These are phyloP conservation scores for Odiellus spinosus DNA, from an alignment of 2,888 invertebrate genomes.

Conservation along the genomic window DNA sequence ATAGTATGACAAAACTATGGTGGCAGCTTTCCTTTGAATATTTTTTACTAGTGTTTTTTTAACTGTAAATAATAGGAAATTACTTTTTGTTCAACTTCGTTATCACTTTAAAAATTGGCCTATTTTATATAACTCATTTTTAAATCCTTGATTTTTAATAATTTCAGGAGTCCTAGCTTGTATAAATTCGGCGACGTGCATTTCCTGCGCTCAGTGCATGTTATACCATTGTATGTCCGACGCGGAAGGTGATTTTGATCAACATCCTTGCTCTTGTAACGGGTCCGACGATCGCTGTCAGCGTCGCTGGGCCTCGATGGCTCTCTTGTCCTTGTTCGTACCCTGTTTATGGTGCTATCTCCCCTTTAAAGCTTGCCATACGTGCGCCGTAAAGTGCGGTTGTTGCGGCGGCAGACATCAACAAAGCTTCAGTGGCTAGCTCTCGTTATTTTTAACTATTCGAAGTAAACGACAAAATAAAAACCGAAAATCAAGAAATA, in stretches of 20 bases:
- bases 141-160: too few relatives aligned
- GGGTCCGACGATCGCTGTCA: conserved; percentile 26
- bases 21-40: too few relatives aligned
- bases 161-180: conserved; percentile 57
- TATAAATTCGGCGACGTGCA: conserved; percentile 65
- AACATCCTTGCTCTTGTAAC: conserved; percentile 67
- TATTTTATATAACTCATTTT: too few relatives aligned
- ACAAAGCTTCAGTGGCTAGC: background rate
- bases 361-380: conserved; percentile 67
- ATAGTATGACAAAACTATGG: too few relatives aligned
- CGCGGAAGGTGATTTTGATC: conserved; percentile 68
- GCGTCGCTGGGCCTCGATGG: conserved; percentile 70
- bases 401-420: conserved; percentile 66
- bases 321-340: conserved; percentile 66
- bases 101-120: too few relatives aligned
- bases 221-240: conserved; percentile 87
- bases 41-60: too few relatives aligned
- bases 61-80: too few relatives aligned
- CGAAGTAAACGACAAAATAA: too few relatives aligned
- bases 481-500: too few relatives aligned
- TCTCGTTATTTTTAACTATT: too few relatives aligned
- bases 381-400: conserved; percentile 60
- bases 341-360: conserved; percentile 91
- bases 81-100: too few relatives aligned
- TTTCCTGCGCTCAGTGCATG: conserved; percentile 73